phyloP scores from a whole-genome alignment of 1,140 invertebrate genomes.

The Polypedilum vanderplanki region DNA sequence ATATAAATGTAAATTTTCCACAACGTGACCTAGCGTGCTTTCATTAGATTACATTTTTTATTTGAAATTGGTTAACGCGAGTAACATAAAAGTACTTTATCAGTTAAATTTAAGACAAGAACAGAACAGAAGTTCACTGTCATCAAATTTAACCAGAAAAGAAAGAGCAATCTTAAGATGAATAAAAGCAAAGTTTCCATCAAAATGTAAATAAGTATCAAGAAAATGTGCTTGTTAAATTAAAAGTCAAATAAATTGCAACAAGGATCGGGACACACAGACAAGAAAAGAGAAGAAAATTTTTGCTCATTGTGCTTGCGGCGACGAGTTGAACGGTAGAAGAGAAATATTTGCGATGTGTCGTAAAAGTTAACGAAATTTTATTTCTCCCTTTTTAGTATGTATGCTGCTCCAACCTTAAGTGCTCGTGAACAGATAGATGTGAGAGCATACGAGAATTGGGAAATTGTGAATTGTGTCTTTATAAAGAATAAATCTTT shows the following conservation, averaged over 20 bases:
- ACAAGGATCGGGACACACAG: neutral
- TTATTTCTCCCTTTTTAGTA: neutral
- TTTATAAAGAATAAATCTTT: too few species aligned
- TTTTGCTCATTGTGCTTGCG: too few species aligned
- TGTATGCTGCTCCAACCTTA: too few species aligned
- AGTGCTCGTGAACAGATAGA: too few species aligned
- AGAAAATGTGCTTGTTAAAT: conserved; percentile 19
- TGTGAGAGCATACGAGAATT: too few species aligned
- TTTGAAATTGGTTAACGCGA: conserved; percentile 17
- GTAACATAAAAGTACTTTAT: neutral
- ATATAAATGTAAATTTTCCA: conserved; percentile 16
- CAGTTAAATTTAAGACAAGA: neutral
- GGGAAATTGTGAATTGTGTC: too few species aligned
- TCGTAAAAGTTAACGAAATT: conserved; percentile 19
- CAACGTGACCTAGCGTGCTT: conserved; percentile 16
- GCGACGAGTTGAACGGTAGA: neutral
- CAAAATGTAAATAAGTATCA: conserved; percentile 19
- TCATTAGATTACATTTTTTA: conserved; percentile 16
- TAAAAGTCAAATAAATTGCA: conserved; percentile 19
- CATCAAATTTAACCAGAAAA: too few species aligned
- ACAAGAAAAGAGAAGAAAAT: neutral
- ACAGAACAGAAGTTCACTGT: neutral
- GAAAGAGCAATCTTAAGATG: neutral
- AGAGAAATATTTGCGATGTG: neutral
- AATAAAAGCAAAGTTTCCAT: neutral